These are phyloP conservation scores for Andrena chrysosceles DNA, from an alignment of 2,888 invertebrate genomes.

Conservation along the genomic window DNA sequence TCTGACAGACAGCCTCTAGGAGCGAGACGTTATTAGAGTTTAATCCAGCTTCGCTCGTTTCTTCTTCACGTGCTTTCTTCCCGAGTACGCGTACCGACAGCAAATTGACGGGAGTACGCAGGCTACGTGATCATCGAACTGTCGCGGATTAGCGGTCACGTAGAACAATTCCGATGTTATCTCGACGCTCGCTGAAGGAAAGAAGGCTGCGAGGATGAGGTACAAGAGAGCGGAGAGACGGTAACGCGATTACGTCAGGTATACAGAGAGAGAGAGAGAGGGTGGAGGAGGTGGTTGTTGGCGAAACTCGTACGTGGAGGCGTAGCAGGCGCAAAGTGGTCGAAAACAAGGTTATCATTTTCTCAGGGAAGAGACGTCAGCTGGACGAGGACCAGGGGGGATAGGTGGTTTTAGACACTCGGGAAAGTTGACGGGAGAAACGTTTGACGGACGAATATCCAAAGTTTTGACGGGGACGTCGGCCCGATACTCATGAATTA, in stretches of 20 bases:
- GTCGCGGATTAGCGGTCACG: constrained; percentile 65
- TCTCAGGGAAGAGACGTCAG: constrained; percentile 71
- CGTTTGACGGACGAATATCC: constrained; percentile 79
- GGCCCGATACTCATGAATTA: constrained; percentile 78
- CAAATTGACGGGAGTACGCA: constrained; percentile 48
- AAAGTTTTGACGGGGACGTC: constrained; percentile 78
- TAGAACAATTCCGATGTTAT: constrained; percentile 67
- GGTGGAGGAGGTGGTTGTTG: constrained; percentile 36
- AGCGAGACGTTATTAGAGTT: too few relatives aligned
- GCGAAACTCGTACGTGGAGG: constrained; percentile 68
- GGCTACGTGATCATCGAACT: constrained; percentile 57
- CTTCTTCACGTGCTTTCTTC: not conserved
- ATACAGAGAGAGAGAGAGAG: constrained; percentile 29
- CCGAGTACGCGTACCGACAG: not conserved
- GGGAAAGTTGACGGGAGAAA: constrained; percentile 79
- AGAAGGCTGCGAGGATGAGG: constrained; percentile 20
- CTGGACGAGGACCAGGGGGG: constrained; percentile 65
- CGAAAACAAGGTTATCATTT: constrained; percentile 77
- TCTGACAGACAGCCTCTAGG: too few relatives aligned
- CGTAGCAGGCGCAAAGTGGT: constrained; percentile 68
- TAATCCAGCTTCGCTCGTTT: not conserved
- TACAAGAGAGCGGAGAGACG: constrained; percentile 7
- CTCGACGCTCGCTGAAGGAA: constrained; percentile 39
- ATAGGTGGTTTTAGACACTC: constrained; percentile 70
- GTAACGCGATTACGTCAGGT: constrained; percentile 71